Evolutionary conservation across 2,113 vertebrate genomes (phyloP), one percentile per base, ranked within the genome.

Genomic region (Xiphias gladius): DNA sequence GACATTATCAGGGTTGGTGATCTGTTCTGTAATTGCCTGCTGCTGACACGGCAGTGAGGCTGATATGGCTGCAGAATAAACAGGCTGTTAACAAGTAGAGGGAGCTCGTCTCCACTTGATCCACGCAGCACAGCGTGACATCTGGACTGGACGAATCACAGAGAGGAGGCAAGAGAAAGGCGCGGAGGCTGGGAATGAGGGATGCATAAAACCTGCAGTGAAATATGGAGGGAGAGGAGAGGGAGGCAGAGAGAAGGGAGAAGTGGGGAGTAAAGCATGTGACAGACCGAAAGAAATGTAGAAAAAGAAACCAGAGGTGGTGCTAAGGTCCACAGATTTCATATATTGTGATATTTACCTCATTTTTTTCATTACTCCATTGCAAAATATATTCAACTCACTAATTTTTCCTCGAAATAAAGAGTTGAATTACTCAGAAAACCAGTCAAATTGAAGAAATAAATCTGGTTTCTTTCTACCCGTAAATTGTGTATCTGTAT

Each of bases 11-110:
- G 67, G 46, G 63, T 16, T 52, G 80, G 78, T 91, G 85, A 91
- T 91, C 91, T 90, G 75, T 70, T 77, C 82, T 81, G 87, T 90
- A 91, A 88, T 87, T 90, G 88, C 75, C 77, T 80, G 84, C 81
- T 86, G 89, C 88, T 87, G 90, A 89, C 82, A 84, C 62, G 16
- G 86, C 79, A 71, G 55, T 4, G 71, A 77, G 68, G 76, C 79
- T 73, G 90, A 86, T 77, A 72, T 26, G 57, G 80, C 83, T 80
- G 76, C 80, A 72, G 84, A 84, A 87, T 84, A 90, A 89, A 89
- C 80, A 84, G 69, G 62, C 69, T 71, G 80, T 68, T 84, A 90
- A 87, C 86, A 88, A 86, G 86, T 68, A 63, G 65, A 75, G 54
- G 67, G 64, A 82, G 80, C 67, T 79, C 32, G 68, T 73, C 58